These are phyloP conservation scores for Terebella lapidaria DNA, from an alignment of 2,888 invertebrate species.

Conservation along the genomic window DNA sequence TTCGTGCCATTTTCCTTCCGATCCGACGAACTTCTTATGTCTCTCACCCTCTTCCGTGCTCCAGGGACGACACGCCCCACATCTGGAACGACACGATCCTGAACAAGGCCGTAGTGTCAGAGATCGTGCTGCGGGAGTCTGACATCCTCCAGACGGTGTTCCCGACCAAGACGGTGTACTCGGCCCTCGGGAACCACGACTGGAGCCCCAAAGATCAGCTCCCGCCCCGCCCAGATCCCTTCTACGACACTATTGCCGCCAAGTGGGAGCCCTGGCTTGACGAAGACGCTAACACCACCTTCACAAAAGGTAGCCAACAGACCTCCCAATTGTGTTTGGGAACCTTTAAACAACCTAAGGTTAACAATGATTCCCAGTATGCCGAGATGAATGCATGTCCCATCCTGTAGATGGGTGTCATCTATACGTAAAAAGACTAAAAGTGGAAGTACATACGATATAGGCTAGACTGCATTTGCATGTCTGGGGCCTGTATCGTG, in stretches of 20 bases:
- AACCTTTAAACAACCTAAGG: too few species aligned
- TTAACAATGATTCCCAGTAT: too few species aligned
- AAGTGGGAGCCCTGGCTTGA: constrained; percentile 67
- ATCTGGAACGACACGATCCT: constrained; percentile 63
- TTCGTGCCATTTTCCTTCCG: too few species aligned
- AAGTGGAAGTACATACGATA: too few species aligned
- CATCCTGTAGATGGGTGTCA: too few species aligned
- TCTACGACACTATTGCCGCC: constrained; percentile 65
- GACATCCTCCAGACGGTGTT: constrained; percentile 60
- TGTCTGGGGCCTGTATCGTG: too few species aligned
- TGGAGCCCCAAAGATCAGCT: constrained; percentile 59
- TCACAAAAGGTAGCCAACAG: constrained; percentile 73
- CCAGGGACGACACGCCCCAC: constrained; percentile 79
- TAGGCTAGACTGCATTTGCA: too few species aligned
- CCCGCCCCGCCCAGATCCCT: constrained; percentile 50
- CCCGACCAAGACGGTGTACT: constrained; percentile 80
- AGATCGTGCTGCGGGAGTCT: constrained; percentile 68
- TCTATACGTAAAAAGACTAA: too few species aligned
- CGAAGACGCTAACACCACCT: constrained; percentile 72
- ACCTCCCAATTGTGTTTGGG: too few species aligned
- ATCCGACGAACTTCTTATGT: too few species aligned
- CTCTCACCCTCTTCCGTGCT: too few species aligned
- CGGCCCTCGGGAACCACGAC: constrained; percentile 84
- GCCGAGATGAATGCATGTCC: too few species aligned
- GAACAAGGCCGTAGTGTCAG: constrained; percentile 67